Percentiles rank a stretch among this genome's conserved stretches.
phyloP scores from a whole-genome alignment of 2,113 vertebrate genomes.

The Pachyramphus minor region DNA sequence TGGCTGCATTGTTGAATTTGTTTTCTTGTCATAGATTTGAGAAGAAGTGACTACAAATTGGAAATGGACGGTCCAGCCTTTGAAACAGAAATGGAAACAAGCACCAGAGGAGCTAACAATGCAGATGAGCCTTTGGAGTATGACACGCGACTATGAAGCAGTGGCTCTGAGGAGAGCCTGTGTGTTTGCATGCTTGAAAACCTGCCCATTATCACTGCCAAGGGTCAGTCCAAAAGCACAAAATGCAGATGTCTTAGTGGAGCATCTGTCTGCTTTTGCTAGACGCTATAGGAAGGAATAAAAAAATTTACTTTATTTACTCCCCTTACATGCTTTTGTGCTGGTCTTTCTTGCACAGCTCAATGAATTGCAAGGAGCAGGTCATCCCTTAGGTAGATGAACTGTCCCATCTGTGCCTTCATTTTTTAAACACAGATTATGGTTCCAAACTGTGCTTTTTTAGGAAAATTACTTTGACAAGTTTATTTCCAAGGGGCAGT shows the following conservation, averaged over 20 bases:
- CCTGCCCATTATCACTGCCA: background rate
- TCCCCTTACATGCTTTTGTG: background rate
- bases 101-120: background rate
- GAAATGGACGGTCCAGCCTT: constrained; percentile 51
- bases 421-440: background rate
- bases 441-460: background rate
- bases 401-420: background rate
- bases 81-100: constrained; percentile 23
- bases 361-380: background rate
- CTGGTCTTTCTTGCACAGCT: background rate
- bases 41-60: constrained; percentile 67
- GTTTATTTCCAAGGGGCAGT: background rate
- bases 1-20: background rate
- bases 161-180: background rate
- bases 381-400: background rate
- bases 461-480: background rate
- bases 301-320: background rate
- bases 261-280: background rate
- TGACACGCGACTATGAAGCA: constrained; percentile 65
- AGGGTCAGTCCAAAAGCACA: background rate
- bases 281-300: background rate
- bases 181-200: background rate
- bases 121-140: constrained; percentile 40
- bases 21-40: constrained; percentile 81
- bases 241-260: background rate